Conservation (phyloP, 2,797 vertebrate species). For the Parauchenoglanis ngamensis region DNA sequence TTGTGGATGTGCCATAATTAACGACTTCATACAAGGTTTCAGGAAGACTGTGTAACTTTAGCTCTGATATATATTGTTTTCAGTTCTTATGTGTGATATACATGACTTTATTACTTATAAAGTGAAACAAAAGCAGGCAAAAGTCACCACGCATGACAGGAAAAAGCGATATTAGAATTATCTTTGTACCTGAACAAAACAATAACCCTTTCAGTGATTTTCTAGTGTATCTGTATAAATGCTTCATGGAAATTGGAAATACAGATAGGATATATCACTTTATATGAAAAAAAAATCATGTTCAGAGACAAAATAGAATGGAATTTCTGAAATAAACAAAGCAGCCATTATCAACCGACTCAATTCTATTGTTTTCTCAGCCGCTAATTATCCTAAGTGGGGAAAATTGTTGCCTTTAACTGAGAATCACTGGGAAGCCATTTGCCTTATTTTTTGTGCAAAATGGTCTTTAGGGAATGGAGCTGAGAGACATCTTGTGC, state of each 20-base stretch:
- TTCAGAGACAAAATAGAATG: background rate
- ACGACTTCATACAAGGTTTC: too few species aligned
- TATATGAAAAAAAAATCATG: background rate
- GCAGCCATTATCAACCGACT: background rate
- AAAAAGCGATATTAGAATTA: background rate
- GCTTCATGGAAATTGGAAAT: background rate
- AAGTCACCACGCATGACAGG: background rate
- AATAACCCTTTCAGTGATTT: background rate
- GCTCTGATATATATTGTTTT: background rate
- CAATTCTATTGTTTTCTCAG: conserved; percentile 15
- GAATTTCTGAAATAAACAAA: background rate
- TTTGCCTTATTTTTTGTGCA: background rate
- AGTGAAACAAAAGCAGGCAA: background rate
- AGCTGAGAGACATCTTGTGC: conserved; percentile 75
- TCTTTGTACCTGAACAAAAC: background rate
- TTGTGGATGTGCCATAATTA: background rate
- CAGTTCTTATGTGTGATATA: background rate
- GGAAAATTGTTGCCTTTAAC: conserved; percentile 21
- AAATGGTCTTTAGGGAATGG: conserved; percentile 60
- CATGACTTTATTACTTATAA: background rate
- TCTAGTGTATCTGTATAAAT: background rate
- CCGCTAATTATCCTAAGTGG: conserved; percentile 21
- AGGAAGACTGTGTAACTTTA: background rate
- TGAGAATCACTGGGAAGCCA: conserved; percentile 12
- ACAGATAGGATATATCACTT: background rate